Evolutionary conservation across 2,888 invertebrate species (phyloP), one percentile per base, ranked within the genome.

Genomic region (Agrochola macilenta): DNA sequence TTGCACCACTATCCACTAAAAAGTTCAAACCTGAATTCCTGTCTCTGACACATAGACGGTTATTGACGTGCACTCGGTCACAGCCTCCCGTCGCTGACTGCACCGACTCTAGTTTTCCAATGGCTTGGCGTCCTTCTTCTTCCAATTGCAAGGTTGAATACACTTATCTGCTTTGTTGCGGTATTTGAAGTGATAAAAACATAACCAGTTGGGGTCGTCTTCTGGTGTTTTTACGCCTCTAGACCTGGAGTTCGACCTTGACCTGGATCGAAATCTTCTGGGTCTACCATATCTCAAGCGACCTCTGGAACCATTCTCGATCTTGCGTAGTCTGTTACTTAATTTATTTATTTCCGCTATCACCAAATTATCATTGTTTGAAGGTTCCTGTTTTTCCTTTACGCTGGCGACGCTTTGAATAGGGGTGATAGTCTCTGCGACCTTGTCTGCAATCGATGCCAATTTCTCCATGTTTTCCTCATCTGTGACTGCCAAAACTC

Each of bases 1-100:
- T 66, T 52, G 66, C 66, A 66, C 66, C 66, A 49, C 66, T 66
- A 30, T 66, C 66, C 7, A 68, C 49, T 52, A 68, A 68, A 68
- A 68, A 68, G 49, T 68, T 68, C 66, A 52, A 68, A 68, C 49
- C 49, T 66, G 66, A 49, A 20, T 66, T 49, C 49, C 12, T 35
- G 49, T 66, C 66, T 5, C 20, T 5, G 46, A 65, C 65, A 5
- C 66, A 12, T 66, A 66, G 66, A 66, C 66, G 66, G 66, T 66
- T 49, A 66, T 49, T 66, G 46, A 46, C 49, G 46, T 65, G 46
- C 65, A 26, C 65, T 0, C 49, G 49, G 17, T 52, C 49, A 7
- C 49, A 52, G 49, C 49, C 49, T 20, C 49, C 65, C 65, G 65
- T 49, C 65, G 26, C 65, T 49, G 65, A 65, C 65, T 65, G 46